A percentile compares a stretch with the other conserved stretches of the same genome.
These are phyloP conservation scores for Ptyas mucosa DNA, from an alignment of 2,113 vertebrate species.

Conservation along the genomic window DNA sequence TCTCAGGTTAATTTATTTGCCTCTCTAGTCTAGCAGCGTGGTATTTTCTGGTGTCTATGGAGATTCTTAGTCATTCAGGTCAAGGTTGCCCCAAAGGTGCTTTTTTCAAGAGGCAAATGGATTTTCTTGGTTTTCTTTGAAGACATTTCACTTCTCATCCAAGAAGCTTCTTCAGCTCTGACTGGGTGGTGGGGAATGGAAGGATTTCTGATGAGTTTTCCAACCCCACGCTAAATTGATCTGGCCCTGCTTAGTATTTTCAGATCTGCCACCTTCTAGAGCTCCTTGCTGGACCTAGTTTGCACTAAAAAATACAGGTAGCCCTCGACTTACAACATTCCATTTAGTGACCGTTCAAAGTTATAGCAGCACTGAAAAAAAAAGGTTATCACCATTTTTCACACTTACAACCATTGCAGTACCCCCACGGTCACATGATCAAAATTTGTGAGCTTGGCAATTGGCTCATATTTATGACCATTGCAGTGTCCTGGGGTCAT, in stretches of 20 bases:
- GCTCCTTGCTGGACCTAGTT: too few species aligned
- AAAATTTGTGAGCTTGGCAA: background rate
- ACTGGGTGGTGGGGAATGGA: background rate
- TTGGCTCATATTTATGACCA: background rate
- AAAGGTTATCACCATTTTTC: background rate
- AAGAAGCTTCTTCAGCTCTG: background rate
- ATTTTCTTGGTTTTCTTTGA: background rate
- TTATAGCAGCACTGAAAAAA: background rate
- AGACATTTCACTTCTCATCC: background rate
- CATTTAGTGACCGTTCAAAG: background rate
- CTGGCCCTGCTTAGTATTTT: background rate
- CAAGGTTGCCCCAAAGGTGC: background rate
- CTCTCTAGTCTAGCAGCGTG: background rate
- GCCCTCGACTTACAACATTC: background rate
- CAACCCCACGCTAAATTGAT: background rate
- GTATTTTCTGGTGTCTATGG: background rate
- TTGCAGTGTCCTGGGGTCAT: background rate
- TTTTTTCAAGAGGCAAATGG: background rate
- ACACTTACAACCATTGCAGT: background rate
- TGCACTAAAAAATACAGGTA: background rate
- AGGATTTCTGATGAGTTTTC: background rate
- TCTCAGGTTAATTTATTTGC: background rate
- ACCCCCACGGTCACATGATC: background rate
- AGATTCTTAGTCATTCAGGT: background rate
- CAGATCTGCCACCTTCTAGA: background rate